Conservation (phyloP, 2,888 invertebrate species). For the Heliconius hortense region DNA sequence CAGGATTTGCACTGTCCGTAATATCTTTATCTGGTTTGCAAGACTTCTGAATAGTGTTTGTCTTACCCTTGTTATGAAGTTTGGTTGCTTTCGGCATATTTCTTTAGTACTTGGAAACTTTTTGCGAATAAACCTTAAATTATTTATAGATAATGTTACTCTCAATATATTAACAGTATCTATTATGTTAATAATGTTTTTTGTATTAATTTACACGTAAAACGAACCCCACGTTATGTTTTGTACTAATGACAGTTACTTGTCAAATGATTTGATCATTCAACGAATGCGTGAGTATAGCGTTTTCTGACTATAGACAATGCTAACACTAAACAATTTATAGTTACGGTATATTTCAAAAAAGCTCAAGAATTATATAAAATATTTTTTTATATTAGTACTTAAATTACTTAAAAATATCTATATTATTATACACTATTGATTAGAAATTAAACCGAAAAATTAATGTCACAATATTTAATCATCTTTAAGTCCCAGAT, state of each 20-base stretch:
- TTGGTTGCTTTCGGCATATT: slow-evolving; percentile 75
- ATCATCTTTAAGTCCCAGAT: background rate
- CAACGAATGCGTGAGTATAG: slow-evolving; percentile 11
- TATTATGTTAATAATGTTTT: slow-evolving; percentile 4
- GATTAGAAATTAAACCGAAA: background rate
- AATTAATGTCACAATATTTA: background rate
- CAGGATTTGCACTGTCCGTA: slow-evolving; percentile 57
- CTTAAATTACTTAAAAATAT: background rate
- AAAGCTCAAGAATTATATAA: background rate
- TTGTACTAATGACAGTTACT: slow-evolving; percentile 46
- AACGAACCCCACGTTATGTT: slow-evolving; percentile 54
- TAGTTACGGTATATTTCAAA: background rate
- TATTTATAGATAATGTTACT: background rate
- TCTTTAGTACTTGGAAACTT: slow-evolving; percentile 6
- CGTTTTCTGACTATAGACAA: slow-evolving; percentile 12
- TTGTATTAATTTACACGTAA: background rate
- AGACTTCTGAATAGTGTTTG: slow-evolving; percentile 67
- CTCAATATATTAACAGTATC: background rate
- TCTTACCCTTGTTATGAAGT: slow-evolving; percentile 70
- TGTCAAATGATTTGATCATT: slow-evolving; percentile 24
- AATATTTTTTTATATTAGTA: background rate
- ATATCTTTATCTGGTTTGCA: slow-evolving; percentile 60
- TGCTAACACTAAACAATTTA: background rate
- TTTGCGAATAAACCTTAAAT: background rate
- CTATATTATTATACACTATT: background rate